Percentiles rank a stretch among this genome's conserved stretches.
These are phyloP conservation scores for Sarcophaga carnaria DNA, from an alignment of 2,888 invertebrate species.

Conservation along the genomic window DNA sequence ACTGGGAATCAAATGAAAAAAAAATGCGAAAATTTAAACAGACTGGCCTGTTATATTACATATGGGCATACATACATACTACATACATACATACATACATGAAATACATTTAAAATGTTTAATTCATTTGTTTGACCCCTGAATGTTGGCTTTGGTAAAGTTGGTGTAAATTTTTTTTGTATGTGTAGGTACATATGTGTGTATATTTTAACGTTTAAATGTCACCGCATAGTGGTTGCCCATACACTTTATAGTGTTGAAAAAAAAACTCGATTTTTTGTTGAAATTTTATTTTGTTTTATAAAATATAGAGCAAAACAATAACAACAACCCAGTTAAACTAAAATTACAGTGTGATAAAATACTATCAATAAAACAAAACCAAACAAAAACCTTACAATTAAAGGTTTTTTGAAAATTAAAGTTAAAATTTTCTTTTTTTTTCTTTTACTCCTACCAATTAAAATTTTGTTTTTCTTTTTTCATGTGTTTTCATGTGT, in stretches of 20 bases:
- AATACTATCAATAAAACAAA: slow-evolving; percentile 30
- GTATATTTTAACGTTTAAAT: slow-evolving; percentile 45
- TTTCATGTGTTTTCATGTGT: slow-evolving; percentile 23
- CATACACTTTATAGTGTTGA: slow-evolving; percentile 67
- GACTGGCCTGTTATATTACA: slow-evolving; percentile 5
- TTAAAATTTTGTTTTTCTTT: background rate
- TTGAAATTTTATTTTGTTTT: slow-evolving; percentile 22
- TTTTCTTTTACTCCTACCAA: background rate
- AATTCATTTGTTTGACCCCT: slow-evolving; percentile 69
- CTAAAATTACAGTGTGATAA: slow-evolving; percentile 57
- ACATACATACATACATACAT: too few relatives aligned
- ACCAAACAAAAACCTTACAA: background rate
- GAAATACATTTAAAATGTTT: slow-evolving; percentile 38
- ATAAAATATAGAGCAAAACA: background rate
- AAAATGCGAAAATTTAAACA: slow-evolving; percentile 10
- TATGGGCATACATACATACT: too few relatives aligned
- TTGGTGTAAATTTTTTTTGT: slow-evolving; percentile 52
- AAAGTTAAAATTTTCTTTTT: background rate
- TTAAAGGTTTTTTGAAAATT: background rate
- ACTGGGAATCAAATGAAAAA: background rate
- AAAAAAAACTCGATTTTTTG: slow-evolving; percentile 29
- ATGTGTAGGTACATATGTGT: background rate
- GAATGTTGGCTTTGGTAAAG: slow-evolving; percentile 68
- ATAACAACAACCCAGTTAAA: slow-evolving; percentile 43
- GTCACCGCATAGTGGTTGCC: slow-evolving; percentile 69